These are phyloP conservation scores for Cephus cinctus DNA, from an alignment of 1,140 invertebrate genomes.

Conservation along the genomic window DNA sequence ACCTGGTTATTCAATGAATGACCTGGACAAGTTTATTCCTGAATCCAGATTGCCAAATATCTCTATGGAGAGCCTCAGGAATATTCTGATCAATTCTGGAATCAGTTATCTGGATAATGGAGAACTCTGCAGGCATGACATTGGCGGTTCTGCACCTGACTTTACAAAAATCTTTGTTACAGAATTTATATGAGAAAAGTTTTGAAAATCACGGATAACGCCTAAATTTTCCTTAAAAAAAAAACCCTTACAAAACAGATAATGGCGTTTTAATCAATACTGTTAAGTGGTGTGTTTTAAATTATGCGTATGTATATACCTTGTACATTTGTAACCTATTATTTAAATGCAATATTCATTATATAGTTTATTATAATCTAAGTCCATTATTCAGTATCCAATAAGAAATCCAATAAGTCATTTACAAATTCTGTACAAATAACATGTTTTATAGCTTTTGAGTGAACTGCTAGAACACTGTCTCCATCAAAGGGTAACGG, in stretches of 20 bases:
- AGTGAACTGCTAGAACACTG: too few relatives aligned
- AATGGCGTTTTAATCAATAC: neutral
- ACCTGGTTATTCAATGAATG: constrained; percentile 55
- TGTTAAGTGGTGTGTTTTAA: constrained; percentile 9
- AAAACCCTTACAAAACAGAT: too few relatives aligned
- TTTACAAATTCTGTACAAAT: too few relatives aligned
- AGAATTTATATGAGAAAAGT: constrained; percentile 51
- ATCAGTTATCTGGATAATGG: constrained; percentile 44
- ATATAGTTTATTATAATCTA: too few relatives aligned
- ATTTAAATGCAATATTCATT: too few relatives aligned
- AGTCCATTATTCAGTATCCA: too few relatives aligned
- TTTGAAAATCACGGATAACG: neutral
- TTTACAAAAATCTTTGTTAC: constrained; percentile 60
- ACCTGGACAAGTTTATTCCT: constrained; percentile 46
- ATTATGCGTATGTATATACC: constrained; percentile 31
- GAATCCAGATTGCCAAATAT: constrained; percentile 27
- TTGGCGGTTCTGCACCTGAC: constrained; percentile 56
- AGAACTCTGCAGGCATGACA: constrained; percentile 45
- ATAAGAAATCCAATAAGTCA: too few relatives aligned
- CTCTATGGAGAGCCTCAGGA: constrained; percentile 43
- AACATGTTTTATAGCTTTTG: too few relatives aligned
- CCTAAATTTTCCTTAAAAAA: neutral
- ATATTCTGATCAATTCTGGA: constrained; percentile 34
- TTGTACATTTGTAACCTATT: constrained; percentile 35
- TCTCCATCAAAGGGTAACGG: too few relatives aligned